A percentile compares a stretch with the other conserved stretches of the same genome.
phyloP scores from a whole-genome alignment of 2,113 vertebrate genomes.

The Arenaria interpres region DNA sequence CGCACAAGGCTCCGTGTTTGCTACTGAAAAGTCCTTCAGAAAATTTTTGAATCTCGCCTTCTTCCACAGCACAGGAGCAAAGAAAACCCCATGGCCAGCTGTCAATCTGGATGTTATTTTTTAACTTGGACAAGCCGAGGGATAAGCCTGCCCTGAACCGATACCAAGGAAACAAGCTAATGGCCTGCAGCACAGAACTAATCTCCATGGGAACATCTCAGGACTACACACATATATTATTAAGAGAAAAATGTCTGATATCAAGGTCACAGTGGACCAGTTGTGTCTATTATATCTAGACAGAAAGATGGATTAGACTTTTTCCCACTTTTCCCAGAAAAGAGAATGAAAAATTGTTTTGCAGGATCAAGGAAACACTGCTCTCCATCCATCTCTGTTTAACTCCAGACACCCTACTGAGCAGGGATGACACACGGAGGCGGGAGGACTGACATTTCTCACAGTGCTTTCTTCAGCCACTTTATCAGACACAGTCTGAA shows the following conservation, averaged over 20 bases:
- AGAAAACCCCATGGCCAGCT: neutral
- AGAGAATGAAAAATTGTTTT: neutral
- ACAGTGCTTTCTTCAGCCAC: neutral
- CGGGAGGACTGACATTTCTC: neutral
- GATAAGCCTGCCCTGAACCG: constrained; percentile 18
- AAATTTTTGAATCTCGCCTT: neutral
- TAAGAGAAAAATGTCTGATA: constrained; percentile 33
- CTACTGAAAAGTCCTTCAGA: neutral
- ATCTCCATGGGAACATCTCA: constrained; percentile 58
- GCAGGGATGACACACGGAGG: neutral
- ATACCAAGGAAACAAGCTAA: constrained; percentile 56
- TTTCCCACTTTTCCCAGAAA: neutral
- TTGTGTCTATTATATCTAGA: constrained; percentile 11
- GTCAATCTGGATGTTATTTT: neutral
- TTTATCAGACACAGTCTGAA: neutral
- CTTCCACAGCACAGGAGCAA: neutral
- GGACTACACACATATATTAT: constrained; percentile 21
- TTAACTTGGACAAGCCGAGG: neutral
- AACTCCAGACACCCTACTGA: neutral
- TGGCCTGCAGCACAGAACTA: constrained; percentile 28
- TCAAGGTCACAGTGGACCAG: constrained; percentile 31
- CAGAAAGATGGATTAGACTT: constrained; percentile 21
- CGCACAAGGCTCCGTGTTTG: neutral
- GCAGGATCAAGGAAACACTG: neutral
- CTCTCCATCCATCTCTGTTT: neutral